Conservation (phyloP, 2,797 vertebrate species). For the Coreius guichenoti region DNA sequence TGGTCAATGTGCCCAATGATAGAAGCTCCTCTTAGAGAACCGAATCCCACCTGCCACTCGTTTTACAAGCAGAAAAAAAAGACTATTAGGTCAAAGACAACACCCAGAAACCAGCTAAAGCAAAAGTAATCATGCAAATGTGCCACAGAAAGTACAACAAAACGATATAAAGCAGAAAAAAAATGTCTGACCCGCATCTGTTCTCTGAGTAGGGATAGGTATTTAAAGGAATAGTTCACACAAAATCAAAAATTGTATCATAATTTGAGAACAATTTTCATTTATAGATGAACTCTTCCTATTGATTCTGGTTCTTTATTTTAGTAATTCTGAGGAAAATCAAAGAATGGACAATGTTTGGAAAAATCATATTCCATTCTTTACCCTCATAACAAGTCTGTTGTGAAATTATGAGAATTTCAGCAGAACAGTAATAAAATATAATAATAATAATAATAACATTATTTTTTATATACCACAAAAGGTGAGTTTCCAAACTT, state of each 20-base stretch:
- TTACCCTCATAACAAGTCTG: background rate
- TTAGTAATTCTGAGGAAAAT: background rate
- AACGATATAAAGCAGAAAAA: background rate
- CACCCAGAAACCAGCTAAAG: conserved; percentile 21
- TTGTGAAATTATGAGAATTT: background rate
- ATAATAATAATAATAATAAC: background rate
- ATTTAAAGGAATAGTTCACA: background rate
- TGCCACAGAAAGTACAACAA: background rate
- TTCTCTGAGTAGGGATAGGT: background rate
- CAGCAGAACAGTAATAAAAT: background rate
- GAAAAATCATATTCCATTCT: background rate
- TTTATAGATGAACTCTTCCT: background rate
- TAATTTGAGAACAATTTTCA: background rate
- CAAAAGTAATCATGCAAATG: conserved; percentile 1
- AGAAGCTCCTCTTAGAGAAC: conserved; percentile 56
- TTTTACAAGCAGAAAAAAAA: conserved; percentile 32
- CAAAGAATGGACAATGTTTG: background rate
- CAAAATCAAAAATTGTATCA: background rate
- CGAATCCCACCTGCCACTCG: conserved; percentile 35
- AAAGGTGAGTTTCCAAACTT: background rate
- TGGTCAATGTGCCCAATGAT: conserved; percentile 61
- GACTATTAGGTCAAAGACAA: conserved; percentile 24
- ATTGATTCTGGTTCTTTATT: background rate
- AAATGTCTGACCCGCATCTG: background rate
- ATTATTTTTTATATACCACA: background rate